Evolutionary conservation across 2,113 vertebrate species (phyloP).

Genomic region (Pardalotus punctatus): DNA sequence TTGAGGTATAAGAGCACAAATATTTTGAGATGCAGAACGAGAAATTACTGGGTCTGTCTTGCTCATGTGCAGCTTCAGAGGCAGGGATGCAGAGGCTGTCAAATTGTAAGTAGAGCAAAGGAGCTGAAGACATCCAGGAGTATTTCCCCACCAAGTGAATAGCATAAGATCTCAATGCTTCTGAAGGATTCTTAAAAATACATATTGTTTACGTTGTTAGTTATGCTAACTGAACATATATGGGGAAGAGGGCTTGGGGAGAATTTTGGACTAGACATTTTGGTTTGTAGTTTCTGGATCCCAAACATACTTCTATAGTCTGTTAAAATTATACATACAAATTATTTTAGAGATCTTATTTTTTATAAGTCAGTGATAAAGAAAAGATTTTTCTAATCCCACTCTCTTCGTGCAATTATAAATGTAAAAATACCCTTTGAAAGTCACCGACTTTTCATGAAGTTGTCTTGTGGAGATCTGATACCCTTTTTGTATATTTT

Average conservation of each 20-base stretch:
- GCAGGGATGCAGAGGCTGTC: background rate
- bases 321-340: background rate
- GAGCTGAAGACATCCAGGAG: background rate
- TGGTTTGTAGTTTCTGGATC: background rate
- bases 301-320: background rate
- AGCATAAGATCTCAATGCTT: background rate
- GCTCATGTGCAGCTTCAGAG: background rate
- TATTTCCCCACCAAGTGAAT: background rate
- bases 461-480: background rate
- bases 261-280: background rate
- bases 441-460: background rate
- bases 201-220: accelerated
- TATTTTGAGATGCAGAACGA: background rate
- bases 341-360: background rate
- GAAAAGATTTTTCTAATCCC: background rate
- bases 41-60: background rate
- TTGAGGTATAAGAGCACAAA: background rate
- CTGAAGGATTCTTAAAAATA: background rate
- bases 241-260: background rate
- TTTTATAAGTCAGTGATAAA: background rate
- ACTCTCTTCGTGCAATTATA: background rate
- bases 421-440: background rate
- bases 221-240: background rate
- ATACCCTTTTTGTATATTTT: background rate
- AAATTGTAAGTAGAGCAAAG: background rate